phyloP scores from a whole-genome alignment of 2,797 vertebrate genomes.

The Decapterus maruadsi region DNA sequence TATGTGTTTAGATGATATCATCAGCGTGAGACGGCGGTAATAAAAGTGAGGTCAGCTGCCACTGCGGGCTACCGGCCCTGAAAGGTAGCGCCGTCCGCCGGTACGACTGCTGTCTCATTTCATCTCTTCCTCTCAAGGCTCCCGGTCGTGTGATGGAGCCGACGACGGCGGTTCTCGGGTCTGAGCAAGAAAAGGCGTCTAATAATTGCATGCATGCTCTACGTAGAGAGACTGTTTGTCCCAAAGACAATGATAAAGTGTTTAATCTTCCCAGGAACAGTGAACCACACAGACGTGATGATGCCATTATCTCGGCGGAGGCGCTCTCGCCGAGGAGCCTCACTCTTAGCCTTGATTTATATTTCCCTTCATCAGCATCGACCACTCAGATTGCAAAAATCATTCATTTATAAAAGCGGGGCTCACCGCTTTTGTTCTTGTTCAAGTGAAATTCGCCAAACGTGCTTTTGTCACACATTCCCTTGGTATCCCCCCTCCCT shows the following conservation, averaged over 20 bases:
- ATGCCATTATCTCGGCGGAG: slow-evolving; percentile 78
- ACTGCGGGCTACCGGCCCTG: slow-evolving; percentile 52
- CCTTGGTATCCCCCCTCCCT: slow-evolving; percentile 21
- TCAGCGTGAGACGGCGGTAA: slow-evolving; percentile 69
- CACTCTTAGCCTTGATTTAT: slow-evolving; percentile 78
- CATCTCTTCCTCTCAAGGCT: slow-evolving; percentile 35
- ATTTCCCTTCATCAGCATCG: slow-evolving; percentile 78
- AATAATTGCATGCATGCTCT: slow-evolving; percentile 69
- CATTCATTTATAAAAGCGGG: slow-evolving; percentile 76
- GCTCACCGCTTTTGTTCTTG: slow-evolving; percentile 60
- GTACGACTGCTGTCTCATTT: slow-evolving; percentile 67
- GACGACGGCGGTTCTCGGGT: slow-evolving; percentile 42
- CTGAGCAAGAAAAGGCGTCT: slow-evolving; percentile 54
- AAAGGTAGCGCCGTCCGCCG: slow-evolving; percentile 47
- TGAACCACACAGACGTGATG: slow-evolving; percentile 77
- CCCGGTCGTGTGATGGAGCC: slow-evolving; percentile 44
- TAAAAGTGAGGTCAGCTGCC: slow-evolving; percentile 75
- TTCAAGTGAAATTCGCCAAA: slow-evolving; percentile 61
- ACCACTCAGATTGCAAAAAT: slow-evolving; percentile 77
- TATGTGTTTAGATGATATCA: slow-evolving; percentile 74
- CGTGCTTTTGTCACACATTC: slow-evolving; percentile 65
- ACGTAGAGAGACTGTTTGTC: slow-evolving; percentile 65
- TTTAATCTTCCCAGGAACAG: slow-evolving; percentile 83
- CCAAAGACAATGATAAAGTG: slow-evolving; percentile 83
- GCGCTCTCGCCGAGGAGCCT: slow-evolving; percentile 63